Conservation (phyloP, 2,113 vertebrate species). For the Chaetodon auriga region DNA sequence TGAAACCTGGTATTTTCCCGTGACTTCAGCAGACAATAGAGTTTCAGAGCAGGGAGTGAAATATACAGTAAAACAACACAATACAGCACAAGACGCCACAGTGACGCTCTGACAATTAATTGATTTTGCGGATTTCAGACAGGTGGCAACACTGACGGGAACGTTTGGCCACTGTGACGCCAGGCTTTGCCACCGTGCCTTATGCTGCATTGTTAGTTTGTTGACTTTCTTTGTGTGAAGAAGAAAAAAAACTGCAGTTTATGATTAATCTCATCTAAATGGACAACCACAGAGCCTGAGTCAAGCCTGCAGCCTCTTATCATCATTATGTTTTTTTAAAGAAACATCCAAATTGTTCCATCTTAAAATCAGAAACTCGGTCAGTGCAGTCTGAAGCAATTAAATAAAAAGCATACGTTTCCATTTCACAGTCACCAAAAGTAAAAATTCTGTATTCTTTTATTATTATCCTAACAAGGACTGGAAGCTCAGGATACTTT, state of each 20-base stretch:
- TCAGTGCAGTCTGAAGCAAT: too few relatives aligned
- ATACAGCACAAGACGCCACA: slow-evolving; percentile 4
- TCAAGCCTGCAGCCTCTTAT: too few relatives aligned
- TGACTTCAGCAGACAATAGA: slow-evolving; percentile 10
- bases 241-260: not conserved
- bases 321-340: not conserved
- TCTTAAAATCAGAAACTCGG: slow-evolving; percentile 16
- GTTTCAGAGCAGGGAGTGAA: slow-evolving; percentile 21
- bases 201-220: slow-evolving; percentile 48
- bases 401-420: not conserved
- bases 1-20: slow-evolving; percentile 28
- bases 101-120: slow-evolving; percentile 4
- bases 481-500: not conserved
- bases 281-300: slow-evolving; percentile 36
- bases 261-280: slow-evolving; percentile 47
- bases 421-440: not conserved
- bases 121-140: slow-evolving; percentile 10
- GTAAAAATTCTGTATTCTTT: not conserved
- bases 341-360: not conserved
- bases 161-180: slow-evolving; percentile 4
- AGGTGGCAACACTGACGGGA: slow-evolving; percentile 3
- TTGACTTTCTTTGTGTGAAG: slow-evolving; percentile 34
- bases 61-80: slow-evolving; percentile 15
- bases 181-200: slow-evolving; percentile 7
- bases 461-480: not conserved